A percentile compares a stretch with the other conserved stretches of the same genome.
Conservation (phyloP, 2,888 invertebrate species). For the Drosophila mulleri region DNA sequence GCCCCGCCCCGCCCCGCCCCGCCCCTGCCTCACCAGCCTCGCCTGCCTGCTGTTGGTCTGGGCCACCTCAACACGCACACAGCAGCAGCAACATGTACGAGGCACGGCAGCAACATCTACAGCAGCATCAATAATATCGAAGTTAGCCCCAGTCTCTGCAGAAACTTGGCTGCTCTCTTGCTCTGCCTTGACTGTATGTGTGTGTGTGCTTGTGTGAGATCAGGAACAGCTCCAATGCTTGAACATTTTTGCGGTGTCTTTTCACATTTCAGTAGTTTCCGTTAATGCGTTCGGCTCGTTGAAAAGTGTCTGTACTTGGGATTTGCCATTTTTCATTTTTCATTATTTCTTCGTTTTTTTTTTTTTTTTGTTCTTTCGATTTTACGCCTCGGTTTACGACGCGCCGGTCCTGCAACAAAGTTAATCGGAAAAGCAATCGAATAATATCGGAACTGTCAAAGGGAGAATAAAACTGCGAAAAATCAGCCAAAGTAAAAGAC, state of each 20-base stretch:
- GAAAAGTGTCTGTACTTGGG: conserved; percentile 40
- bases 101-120: conserved; percentile 33
- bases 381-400: conserved; percentile 13
- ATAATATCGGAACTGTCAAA: neutral
- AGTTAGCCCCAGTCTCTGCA: conserved; percentile 53
- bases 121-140: conserved; percentile 52
- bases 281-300: conserved; percentile 78
- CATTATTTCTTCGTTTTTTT: neutral
- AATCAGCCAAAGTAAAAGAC: conserved; percentile 7
- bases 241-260: conserved; percentile 73
- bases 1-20: neutral
- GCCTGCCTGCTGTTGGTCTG: conserved; percentile 46
- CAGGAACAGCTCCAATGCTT: conserved; percentile 72
- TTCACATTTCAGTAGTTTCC: conserved; percentile 79
- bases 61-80: conserved; percentile 66
- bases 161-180: conserved; percentile 49
- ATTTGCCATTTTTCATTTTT: conserved; percentile 21
- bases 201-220: conserved; percentile 37
- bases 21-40: conserved; percentile 22
- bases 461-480: neutral
- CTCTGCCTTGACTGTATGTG: conserved; percentile 23
- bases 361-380: conserved; percentile 6
- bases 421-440: neutral
- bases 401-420: conserved; percentile 28
- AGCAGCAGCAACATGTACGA: conserved; percentile 31